Conservation (phyloP, 2,113 vertebrate genomes). For the Rhea americana region DNA sequence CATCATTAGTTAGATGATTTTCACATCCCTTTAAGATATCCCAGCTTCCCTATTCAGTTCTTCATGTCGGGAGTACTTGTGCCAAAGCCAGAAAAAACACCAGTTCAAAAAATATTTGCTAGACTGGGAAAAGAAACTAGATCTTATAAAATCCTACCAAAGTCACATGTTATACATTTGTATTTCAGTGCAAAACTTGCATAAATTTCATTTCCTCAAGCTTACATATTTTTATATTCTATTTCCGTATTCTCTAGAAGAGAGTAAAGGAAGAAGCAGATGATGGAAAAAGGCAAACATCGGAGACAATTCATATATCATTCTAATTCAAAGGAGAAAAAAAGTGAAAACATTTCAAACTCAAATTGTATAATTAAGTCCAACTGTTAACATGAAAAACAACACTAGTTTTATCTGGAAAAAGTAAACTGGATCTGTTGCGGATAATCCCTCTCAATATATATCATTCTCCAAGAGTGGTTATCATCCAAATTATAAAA, state of each 20-base stretch:
- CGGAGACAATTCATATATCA: not conserved
- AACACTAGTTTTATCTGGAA: not conserved
- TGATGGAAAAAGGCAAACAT: not conserved
- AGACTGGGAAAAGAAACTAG: not conserved
- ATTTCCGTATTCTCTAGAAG: not conserved
- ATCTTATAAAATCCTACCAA: not conserved
- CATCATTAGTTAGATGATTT: not conserved
- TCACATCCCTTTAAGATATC: not conserved
- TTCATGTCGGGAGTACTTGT: not conserved
- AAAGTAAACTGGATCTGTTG: not conserved
- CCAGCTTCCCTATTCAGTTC: not conserved
- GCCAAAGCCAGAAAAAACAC: not conserved
- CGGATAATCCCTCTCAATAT: not conserved
- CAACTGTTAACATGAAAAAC: not conserved
- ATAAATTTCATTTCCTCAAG: not conserved
- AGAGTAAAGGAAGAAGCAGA: not conserved
- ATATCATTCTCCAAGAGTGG: not conserved
- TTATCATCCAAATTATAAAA: not conserved
- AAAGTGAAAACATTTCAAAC: not conserved
- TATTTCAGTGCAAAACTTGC: not conserved
- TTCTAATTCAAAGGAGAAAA: not conserved
- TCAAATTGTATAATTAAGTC: not conserved
- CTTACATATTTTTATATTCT: not conserved
- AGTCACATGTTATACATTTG: not conserved
- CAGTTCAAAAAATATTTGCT: not conserved